These are phyloP conservation scores for Neotoma lepida DNA, from an alignment of 2,113 vertebrate genomes.

Conservation along the genomic window DNA sequence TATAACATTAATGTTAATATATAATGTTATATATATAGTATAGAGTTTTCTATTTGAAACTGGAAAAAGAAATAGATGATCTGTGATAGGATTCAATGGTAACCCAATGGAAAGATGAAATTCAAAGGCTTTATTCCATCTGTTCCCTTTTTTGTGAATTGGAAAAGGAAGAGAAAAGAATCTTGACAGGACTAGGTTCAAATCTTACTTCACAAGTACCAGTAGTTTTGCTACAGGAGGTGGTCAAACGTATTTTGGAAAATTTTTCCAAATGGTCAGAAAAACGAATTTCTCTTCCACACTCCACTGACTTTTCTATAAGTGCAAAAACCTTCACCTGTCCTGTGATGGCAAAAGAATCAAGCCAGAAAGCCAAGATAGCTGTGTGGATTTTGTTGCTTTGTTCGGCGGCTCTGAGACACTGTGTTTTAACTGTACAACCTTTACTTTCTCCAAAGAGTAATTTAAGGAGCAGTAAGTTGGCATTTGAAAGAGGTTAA, in stretches of 20 bases:
- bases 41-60: background rate
- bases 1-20: too few species aligned
- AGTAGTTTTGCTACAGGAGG: background rate
- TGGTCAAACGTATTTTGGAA: background rate
- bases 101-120: background rate
- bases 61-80: background rate
- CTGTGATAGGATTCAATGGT: background rate
- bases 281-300: conserved; percentile 43
- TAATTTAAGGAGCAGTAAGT: conserved; percentile 52
- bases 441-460: conserved; percentile 70
- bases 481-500: conserved; percentile 78
- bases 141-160: conserved; percentile 10
- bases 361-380: background rate
- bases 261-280: conserved; percentile 7
- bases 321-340: background rate
- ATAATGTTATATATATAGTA: too few species aligned
- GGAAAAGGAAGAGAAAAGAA: background rate
- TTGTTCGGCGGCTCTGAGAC: conserved; percentile 26
- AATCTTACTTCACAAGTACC: background rate
- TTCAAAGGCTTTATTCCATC: background rate
- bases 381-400: background rate
- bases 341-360: conserved; percentile 27
- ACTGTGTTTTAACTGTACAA: conserved; percentile 60
- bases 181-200: background rate
- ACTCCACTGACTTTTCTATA: background rate